These are phyloP conservation scores for Oostethus manadensis DNA, from an alignment of 2,113 vertebrate species.

Conservation along the genomic window DNA sequence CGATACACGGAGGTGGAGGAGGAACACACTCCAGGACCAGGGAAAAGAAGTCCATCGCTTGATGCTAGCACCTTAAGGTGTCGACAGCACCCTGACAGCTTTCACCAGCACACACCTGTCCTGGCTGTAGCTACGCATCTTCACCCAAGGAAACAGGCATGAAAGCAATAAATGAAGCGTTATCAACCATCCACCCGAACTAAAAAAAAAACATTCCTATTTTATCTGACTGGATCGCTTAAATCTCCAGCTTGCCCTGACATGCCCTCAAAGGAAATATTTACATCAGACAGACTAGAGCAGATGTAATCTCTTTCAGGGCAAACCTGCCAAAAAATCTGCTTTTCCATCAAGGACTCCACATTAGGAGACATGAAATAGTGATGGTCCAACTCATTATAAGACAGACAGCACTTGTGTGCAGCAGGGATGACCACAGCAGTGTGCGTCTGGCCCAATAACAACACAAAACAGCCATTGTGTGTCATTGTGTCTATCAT, in stretches of 20 bases:
- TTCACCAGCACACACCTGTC: conserved; percentile 41
- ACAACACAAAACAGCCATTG: conserved; percentile 58
- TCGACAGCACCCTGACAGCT: conserved; percentile 47
- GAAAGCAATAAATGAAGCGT: too few relatives aligned
- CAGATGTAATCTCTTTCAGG: conserved; percentile 26
- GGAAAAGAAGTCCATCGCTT: conserved; percentile 44
- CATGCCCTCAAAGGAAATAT: conserved; percentile 6
- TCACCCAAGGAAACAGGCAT: not conserved
- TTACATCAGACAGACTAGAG: conserved; percentile 13
- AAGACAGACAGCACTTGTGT: conserved; percentile 33
- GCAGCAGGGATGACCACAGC: conserved; percentile 31
- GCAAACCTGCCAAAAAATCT: not conserved
- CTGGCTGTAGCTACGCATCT: conserved; percentile 3
- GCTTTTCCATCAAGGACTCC: not conserved
- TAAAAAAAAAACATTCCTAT: not conserved
- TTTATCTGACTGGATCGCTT: not conserved
- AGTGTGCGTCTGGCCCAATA: conserved; percentile 44
- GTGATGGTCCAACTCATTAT: not conserved
- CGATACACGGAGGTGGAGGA: conserved; percentile 1
- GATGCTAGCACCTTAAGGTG: conserved; percentile 50
- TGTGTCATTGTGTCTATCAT: conserved; percentile 27
- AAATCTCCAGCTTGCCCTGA: conserved; percentile 1
- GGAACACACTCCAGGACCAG: conserved; percentile 33
- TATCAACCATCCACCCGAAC: too few relatives aligned
- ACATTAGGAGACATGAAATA: not conserved